Evolutionary conservation across 2,888 invertebrate species (phyloP).

Genomic region (Spicauda simplicius): DNA sequence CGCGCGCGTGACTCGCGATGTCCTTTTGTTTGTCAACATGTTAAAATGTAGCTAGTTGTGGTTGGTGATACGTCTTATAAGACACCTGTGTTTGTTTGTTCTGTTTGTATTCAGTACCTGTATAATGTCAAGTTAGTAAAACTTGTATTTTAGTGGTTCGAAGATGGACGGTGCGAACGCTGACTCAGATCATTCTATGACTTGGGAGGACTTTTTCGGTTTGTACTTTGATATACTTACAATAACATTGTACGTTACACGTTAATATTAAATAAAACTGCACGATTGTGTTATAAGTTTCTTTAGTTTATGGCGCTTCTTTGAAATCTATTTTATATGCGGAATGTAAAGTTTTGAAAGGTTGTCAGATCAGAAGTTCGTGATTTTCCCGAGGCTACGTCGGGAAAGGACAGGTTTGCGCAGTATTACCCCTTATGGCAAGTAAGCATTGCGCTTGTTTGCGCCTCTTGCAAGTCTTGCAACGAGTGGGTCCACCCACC

Average conservation of each 20-base stretch:
- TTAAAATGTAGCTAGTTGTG: constrained; percentile 43
- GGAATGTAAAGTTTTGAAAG: constrained; percentile 27
- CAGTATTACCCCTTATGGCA: constrained; percentile 69
- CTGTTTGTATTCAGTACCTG: constrained; percentile 33
- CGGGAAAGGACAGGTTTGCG: constrained; percentile 64
- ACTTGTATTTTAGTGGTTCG: constrained; percentile 51
- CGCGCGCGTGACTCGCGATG: constrained; percentile 59
- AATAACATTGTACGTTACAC: background rate
- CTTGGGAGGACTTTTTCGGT: constrained; percentile 91
- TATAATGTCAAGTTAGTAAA: constrained; percentile 56
- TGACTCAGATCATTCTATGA: constrained; percentile 89
- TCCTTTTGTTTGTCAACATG: constrained; percentile 74
- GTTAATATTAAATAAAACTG: background rate
- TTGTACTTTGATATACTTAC: constrained; percentile 55
- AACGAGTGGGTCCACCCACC: constrained; percentile 43
- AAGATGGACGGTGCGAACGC: constrained; percentile 83
- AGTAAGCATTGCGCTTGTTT: constrained; percentile 56
- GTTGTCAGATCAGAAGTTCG: constrained; percentile 40
- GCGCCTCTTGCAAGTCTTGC: constrained; percentile 45
- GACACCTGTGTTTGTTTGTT: constrained; percentile 27
- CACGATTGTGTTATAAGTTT: background rate
- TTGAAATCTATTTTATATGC: constrained; percentile 9
- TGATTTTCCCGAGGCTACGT: constrained; percentile 60
- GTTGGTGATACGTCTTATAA: constrained; percentile 37
- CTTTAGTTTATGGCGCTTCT: background rate